Base-by-base conservation (phyloP, 2,797 vertebrate species). In the Epinephelus awoara region DNA sequence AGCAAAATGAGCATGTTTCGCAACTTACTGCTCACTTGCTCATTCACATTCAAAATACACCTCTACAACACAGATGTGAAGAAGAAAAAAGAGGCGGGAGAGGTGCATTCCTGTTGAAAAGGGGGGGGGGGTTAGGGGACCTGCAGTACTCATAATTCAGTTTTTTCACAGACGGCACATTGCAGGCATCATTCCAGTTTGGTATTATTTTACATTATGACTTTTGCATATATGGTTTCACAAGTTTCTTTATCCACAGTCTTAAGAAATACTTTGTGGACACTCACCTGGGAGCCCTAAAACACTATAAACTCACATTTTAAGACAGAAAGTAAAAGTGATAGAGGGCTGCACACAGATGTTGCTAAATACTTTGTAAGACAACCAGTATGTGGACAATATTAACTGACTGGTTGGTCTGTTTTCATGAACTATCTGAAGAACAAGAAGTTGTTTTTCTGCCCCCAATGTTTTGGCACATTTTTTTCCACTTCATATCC, bases 11-110 rank as follows among this genome's bases (percentile, higher is more conserved):
- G 18, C 19, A 15, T 47, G 27, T 78, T 71, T 71, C 56, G 38
- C 27, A 81, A 78, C 73, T 77, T 64, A 63, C 77, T 42, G 46
- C 62, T 83, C 76, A 19, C 25, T 66, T 23, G 52, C 44, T 79
- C n/a, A 13, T 66, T 88, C 77, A 63, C 75, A 71, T 44, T 59
- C 59, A n/a, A 52, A 29, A 57, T 59, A 55, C 25, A 55, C 52
- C 6, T 71, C 52, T n/a, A 40, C 1, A 9, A 69, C 46, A 69
- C 27, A 27, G 64, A 77, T 54, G 57, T 44, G 54, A 56, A 75
- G 40, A 69, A 27, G 13, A 17, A 40, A n/a, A 67, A 15, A 59
- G 9, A 50, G 44, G 15, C 3, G 23, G 13, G 34, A 67, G 25
- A 49, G 10, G 19, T 59, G 49, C 8, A 5, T 64, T 66, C 70